phyloP scores from a whole-genome alignment of 2,888 invertebrate genomes.

The Agriopis aurantiaria region DNA sequence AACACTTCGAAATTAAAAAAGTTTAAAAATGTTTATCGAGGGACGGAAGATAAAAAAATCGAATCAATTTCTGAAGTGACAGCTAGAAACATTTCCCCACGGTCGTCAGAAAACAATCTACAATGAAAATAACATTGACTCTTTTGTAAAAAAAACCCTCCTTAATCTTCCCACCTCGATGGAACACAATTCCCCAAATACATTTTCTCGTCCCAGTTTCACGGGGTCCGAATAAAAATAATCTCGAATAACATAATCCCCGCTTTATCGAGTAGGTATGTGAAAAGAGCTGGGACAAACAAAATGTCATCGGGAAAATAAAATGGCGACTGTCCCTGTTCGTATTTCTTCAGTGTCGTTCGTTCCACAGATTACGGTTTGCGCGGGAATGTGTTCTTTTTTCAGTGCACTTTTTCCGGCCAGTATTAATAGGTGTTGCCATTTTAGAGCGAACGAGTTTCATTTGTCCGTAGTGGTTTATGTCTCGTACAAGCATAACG shows the following conservation, averaged over 20 bases:
- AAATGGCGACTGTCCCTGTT: constrained; percentile 68
- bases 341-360: constrained; percentile 58
- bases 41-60: not conserved
- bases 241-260: constrained; percentile 59
- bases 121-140: constrained; percentile 23
- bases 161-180: constrained; percentile 26
- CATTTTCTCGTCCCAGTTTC: constrained; percentile 30
- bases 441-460: constrained; percentile 68
- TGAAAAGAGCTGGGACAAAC: constrained; percentile 60
- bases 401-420: constrained; percentile 75
- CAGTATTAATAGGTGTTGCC: constrained; percentile 82
- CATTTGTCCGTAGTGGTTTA: constrained; percentile 63
- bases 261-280: constrained; percentile 52
- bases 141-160: constrained; percentile 19
- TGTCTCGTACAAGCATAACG: constrained; percentile 40
- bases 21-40: not conserved
- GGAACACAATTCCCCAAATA: constrained; percentile 31
- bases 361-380: constrained; percentile 72
- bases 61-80: constrained; percentile 9
- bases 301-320: constrained; percentile 64
- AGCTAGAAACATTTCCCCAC: not conserved
- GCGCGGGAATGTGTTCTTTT: constrained; percentile 70
- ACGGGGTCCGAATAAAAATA: constrained; percentile 40
- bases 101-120: constrained; percentile 15
- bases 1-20: not conserved